Percentiles rank a stretch among this genome's conserved stretches.
Conservation (phyloP, 2,888 invertebrate genomes). For the Lasioglossum figueresi region DNA sequence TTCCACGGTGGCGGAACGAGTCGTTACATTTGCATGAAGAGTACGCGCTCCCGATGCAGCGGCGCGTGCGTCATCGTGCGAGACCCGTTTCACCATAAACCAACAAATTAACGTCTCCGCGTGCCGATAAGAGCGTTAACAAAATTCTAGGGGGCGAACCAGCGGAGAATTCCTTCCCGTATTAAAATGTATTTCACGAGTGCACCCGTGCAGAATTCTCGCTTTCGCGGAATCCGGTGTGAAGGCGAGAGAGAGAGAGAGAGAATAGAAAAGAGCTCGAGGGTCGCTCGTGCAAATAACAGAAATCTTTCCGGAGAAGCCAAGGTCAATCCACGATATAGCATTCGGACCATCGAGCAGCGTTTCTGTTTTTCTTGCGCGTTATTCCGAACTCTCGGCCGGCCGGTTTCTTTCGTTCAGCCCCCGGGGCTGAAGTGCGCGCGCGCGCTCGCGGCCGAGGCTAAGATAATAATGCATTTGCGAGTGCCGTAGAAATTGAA, state of each 20-base stretch:
- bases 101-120: constrained; percentile 13
- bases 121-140: constrained; percentile 1
- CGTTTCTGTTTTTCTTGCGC: constrained; percentile 26
- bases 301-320: constrained; percentile 33
- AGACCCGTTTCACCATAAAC: not conserved
- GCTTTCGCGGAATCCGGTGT: not conserved
- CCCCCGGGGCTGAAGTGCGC: not conserved
- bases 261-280: not conserved
- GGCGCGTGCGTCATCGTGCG: not conserved
- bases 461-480: constrained; percentile 79
- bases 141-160: not conserved
- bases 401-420: constrained; percentile 12
- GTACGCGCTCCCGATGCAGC: not conserved
- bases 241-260: not conserved
- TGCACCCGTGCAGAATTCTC: not conserved
- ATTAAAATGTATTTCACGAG: constrained; percentile 17
- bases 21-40: constrained; percentile 7
- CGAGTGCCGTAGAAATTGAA: constrained; percentile 81
- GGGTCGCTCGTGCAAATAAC: constrained; percentile 45
- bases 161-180: not conserved
- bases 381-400: constrained; percentile 15
- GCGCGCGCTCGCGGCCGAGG: constrained; percentile 29
- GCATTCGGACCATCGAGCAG: constrained; percentile 8
- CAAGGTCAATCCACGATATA: constrained; percentile 56
- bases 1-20: not conserved